These are phyloP conservation scores for Anaspis maculata DNA, from an alignment of 2,888 invertebrate genomes.

Conservation along the genomic window DNA sequence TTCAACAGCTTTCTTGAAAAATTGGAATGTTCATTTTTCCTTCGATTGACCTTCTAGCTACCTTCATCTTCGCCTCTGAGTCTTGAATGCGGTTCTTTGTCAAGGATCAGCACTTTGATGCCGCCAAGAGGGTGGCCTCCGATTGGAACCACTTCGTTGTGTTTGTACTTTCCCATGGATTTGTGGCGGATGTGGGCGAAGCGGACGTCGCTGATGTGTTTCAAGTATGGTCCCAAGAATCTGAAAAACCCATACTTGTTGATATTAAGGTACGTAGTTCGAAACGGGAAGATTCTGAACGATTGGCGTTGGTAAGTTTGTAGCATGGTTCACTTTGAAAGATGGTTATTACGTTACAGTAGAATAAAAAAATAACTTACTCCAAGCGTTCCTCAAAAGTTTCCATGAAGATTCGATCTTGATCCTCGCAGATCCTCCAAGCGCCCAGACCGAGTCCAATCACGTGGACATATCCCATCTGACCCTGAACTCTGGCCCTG, in stretches of 20 bases:
- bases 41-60: too few relatives aligned
- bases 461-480: constrained; percentile 54
- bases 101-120: constrained; percentile 43
- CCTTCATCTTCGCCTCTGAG: too few relatives aligned
- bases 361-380: constrained; percentile 26
- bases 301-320: not conserved
- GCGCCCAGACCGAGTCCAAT: constrained; percentile 61
- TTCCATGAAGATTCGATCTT: constrained; percentile 54
- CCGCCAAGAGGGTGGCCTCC: constrained; percentile 19
- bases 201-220: constrained; percentile 53
- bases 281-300: too few relatives aligned
- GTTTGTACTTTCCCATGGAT: constrained; percentile 41
- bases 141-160: constrained; percentile 32
- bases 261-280: too few relatives aligned
- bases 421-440: constrained; percentile 55
- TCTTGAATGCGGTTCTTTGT: constrained; percentile 49
- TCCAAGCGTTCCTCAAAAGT: constrained; percentile 55
- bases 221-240: not conserved
- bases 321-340: too few relatives aligned
- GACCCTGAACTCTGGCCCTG: constrained; percentile 45
- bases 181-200: constrained; percentile 52
- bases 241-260: not conserved
- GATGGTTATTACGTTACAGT: too few relatives aligned
- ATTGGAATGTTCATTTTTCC: too few relatives aligned
- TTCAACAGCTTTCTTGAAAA: too few relatives aligned